Base-by-base conservation (phyloP, 1,140 invertebrate genomes). In the Drosophila triauraria region DNA sequence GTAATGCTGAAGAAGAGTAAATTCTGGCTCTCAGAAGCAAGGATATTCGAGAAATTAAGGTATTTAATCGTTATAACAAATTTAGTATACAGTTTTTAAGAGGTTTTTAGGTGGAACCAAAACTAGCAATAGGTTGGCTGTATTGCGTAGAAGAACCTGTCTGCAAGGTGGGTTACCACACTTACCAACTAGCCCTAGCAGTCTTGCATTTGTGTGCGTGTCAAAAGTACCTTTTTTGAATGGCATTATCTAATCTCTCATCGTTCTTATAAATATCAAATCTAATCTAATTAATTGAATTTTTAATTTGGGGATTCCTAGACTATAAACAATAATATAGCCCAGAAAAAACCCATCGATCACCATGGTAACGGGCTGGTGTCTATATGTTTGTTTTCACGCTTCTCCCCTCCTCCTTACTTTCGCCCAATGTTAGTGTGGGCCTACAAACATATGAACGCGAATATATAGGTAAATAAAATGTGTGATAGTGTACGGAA, bases 401-500 rank as follows among this genome's bases (percentile, higher is more conserved):
- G 43, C n/a, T 35, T 65, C 27, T 12, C 57, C 23, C 23, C 40
- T 42, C 32, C 61, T 62, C 42, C 57, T 8, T 27, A 30, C 58
- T 63, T 67, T 63, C 43, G 23, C 32, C 64, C 4, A 67, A 67
- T 40, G 43, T 30, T 17, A 15, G 43, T 20, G 43, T 48, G 5
- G 4, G 43, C 13, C 17, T 38, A 40, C 58, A 64, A 63, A 64
- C 38, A 46, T 38, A 7, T n/a, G n/a, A 15, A 62, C 15, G 30
- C 12, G 12, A 5, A 38, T 38, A 38, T 38, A 13, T 6, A 54
- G 53, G 53, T 64, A 61, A 61, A 43, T 61, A 53, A 53, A 67
- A 68, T 70, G 23, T 35, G 65, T 43, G 61, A 38, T 56, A 46
- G 63, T 68, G 63, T 70, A 54, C 48, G 67, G 63, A 67, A 67